Conservation (phyloP, 2,797 vertebrate species). For the Aphelocoma californica region DNA sequence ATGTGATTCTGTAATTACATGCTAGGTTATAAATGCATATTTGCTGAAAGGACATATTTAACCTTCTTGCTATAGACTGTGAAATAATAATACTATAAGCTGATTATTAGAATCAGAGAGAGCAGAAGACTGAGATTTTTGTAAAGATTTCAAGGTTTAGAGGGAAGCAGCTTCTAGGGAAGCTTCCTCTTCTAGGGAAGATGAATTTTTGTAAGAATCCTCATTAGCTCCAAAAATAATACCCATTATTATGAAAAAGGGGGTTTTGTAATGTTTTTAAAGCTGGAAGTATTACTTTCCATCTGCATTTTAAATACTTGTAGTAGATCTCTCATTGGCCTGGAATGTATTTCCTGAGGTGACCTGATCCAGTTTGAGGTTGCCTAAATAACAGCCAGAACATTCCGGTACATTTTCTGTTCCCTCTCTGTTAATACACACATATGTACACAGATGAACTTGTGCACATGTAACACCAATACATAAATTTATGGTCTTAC, state of each 20-base stretch:
- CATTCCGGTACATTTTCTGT: background rate
- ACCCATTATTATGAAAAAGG: background rate
- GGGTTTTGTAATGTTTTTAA: slow-evolving; percentile 46
- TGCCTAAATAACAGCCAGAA: background rate
- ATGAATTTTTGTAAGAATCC: slow-evolving; percentile 45
- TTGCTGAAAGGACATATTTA: slow-evolving; percentile 43
- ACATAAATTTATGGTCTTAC: background rate
- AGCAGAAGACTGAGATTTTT: background rate
- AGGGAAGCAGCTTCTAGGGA: background rate
- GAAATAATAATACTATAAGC: slow-evolving; percentile 37
- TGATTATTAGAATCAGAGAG: slow-evolving; percentile 28
- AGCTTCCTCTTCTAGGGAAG: background rate
- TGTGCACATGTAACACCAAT: background rate
- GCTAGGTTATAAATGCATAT: background rate
- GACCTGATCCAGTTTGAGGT: background rate
- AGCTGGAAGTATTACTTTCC: slow-evolving; percentile 48
- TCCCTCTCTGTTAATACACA: background rate
- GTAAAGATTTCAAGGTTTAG: slow-evolving; percentile 31
- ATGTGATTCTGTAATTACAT: background rate
- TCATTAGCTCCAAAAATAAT: slow-evolving; percentile 50
- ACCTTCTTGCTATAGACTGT: background rate
- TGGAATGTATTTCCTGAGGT: slow-evolving; percentile 38
- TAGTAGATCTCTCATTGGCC: background rate
- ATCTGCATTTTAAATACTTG: slow-evolving; percentile 45
- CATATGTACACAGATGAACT: background rate